phyloP scores from a whole-genome alignment of 2,113 vertebrate species.

The Callaeas wilsoni region DNA sequence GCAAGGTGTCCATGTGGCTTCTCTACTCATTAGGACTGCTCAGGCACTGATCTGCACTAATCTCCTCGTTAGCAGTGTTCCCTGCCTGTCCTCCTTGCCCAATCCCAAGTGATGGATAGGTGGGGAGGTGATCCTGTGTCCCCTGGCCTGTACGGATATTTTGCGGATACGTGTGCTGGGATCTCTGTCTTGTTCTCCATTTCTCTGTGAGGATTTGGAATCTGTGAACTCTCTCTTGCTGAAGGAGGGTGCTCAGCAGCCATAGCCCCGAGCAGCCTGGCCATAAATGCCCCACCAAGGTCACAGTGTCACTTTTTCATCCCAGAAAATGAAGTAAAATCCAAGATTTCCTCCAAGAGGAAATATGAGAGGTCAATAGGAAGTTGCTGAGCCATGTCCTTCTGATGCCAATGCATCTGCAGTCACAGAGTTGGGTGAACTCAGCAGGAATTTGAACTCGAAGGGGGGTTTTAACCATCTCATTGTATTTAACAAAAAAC shows the following conservation, averaged over 20 bases:
- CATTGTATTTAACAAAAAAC: neutral
- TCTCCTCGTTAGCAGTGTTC: constrained; percentile 30
- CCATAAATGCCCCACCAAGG: neutral
- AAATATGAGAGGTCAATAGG: neutral
- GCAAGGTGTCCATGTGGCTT: neutral
- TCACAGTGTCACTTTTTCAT: neutral
- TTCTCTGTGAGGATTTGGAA: rapidly evolving
- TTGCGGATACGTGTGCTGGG: rapidly evolving
- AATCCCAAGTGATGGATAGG: neutral
- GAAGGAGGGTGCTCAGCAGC: neutral
- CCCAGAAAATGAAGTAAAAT: neutral
- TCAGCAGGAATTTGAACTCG: neutral
- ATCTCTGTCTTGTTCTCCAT: neutral
- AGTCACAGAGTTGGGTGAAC: neutral
- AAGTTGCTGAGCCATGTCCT: neutral
- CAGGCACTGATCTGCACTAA: neutral
- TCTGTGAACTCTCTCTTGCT: neutral
- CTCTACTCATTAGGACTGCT: constrained; percentile 37
- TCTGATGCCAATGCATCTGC: neutral
- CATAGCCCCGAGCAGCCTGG: neutral
- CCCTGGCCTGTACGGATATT: neutral
- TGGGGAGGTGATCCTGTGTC: neutral
- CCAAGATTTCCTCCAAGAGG: neutral
- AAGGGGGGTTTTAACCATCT: neutral
- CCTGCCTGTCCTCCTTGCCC: neutral